Evolutionary conservation across 2,113 vertebrate genomes (phyloP).

Genomic region (Microcebus murinus): DNA sequence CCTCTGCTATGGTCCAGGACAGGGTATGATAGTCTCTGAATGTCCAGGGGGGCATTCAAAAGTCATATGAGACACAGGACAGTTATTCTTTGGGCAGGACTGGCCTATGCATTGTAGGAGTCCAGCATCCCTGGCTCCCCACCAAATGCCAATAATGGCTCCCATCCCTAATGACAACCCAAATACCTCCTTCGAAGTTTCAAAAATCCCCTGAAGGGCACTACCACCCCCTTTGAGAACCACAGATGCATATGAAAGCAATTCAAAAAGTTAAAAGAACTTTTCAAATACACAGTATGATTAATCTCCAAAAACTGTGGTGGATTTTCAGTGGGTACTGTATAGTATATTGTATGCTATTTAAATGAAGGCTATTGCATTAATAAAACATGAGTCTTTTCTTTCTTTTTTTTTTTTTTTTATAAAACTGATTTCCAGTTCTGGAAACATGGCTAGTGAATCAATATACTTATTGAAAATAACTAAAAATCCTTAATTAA

Average conservation of each 20-base stretch:
- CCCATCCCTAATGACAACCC: slow-evolving; percentile 1
- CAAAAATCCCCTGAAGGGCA: slow-evolving; percentile 31
- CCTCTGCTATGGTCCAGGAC: neutral
- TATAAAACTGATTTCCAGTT: slow-evolving; percentile 20
- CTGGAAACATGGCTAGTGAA: slow-evolving; percentile 13
- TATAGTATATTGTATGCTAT: neutral
- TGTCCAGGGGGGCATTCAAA: neutral
- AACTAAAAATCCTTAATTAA: neutral
- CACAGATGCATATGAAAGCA: slow-evolving; percentile 68
- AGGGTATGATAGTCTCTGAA: neutral
- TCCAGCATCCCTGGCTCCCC: neutral
- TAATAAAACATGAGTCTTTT: neutral
- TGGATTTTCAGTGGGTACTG: neutral
- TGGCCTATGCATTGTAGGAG: neutral
- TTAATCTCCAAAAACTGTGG: neutral
- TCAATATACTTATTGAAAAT: slow-evolving; percentile 5
- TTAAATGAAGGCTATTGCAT: slow-evolving; percentile 8
- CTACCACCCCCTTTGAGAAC: neutral
- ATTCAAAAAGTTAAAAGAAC: slow-evolving; percentile 62
- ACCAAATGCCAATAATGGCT: neutral
- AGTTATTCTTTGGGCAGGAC: neutral
- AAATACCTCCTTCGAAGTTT: slow-evolving; percentile 37
- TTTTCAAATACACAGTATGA: slow-evolving; percentile 38
- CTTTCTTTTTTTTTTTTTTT: neutral
- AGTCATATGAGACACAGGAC: neutral